Conservation (phyloP, 2,113 vertebrate species). For the Megatriorchis doriae region DNA sequence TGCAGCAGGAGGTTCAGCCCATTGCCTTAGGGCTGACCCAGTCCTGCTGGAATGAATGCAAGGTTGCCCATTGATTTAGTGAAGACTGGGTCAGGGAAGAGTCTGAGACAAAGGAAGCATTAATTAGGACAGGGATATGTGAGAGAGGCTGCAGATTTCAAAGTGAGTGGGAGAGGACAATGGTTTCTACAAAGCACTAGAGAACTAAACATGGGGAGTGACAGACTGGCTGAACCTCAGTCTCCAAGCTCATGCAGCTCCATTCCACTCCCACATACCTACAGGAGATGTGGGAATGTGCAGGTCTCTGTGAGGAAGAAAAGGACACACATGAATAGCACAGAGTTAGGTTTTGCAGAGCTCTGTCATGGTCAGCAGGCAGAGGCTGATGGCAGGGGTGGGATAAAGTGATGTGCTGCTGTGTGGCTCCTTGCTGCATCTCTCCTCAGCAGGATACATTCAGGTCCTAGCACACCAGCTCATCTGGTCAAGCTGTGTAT, state of each 20-base stretch:
- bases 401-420: background rate
- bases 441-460: background rate
- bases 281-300: fast-evolving
- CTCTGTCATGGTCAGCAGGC: background rate
- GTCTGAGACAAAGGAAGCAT: background rate
- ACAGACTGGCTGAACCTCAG: fast-evolving
- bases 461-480: fast-evolving
- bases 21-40: background rate
- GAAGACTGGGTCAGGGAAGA: background rate
- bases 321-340: background rate
- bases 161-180: background rate
- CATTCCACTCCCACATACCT: background rate
- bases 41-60: background rate
- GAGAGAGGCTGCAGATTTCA: background rate
- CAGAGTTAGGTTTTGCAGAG: background rate
- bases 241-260: background rate
- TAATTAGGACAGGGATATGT: background rate
- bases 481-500: background rate
- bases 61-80: background rate
- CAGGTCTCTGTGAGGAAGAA: background rate
- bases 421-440: background rate
- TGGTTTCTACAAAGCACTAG: background rate
- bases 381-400: background rate
- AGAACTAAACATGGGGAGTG: background rate
- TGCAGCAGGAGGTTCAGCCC: background rate